Percentiles rank a stretch among this genome's conserved stretches.
Evolutionary conservation across 1,140 invertebrate genomes (phyloP).

Genomic region (Drosophila santomea): DNA sequence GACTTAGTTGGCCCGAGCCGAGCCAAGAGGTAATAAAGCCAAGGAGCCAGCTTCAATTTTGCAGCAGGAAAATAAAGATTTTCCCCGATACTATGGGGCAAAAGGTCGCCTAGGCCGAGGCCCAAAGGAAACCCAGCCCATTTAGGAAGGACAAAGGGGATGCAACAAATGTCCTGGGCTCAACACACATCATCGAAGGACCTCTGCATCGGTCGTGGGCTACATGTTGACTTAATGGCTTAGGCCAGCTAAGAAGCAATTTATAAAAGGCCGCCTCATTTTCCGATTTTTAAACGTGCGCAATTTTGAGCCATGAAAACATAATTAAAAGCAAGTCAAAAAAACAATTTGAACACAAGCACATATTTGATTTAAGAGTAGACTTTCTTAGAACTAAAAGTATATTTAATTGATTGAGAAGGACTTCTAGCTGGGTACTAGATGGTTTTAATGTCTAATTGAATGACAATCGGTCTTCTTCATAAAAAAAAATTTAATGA

Average conservation of each 20-base stretch:
- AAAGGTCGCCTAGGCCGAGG: constrained; percentile 53
- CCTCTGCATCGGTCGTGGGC: constrained; percentile 30
- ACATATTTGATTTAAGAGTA: neutral
- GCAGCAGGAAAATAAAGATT: constrained; percentile 59
- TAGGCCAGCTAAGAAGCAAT: constrained; percentile 47
- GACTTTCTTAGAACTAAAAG: neutral
- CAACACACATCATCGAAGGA: constrained; percentile 43
- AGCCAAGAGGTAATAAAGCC: constrained; percentile 48
- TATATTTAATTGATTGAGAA: neutral
- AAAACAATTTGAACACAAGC: neutral
- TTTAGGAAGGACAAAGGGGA: constrained; percentile 40
- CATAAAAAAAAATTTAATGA: no score
- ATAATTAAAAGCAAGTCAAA: constrained; percentile 35
- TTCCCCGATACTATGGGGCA: constrained; percentile 42
- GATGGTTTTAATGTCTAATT: no score
- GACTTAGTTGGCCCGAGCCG: constrained; percentile 47
- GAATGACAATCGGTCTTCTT: no score
- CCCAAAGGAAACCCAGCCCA: neutral
- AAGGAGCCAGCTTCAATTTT: constrained; percentile 56
- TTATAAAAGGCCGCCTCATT: constrained; percentile 32
- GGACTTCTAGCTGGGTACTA: no score
- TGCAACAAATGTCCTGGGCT: constrained; percentile 56
- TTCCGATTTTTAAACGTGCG: constrained; percentile 49
- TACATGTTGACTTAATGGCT: constrained; percentile 53
- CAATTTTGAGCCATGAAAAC: constrained; percentile 36